Evolutionary conservation across 2,113 vertebrate genomes (phyloP), one percentile per base, ranked within the genome.

Genomic region (Puma concolor): DNA sequence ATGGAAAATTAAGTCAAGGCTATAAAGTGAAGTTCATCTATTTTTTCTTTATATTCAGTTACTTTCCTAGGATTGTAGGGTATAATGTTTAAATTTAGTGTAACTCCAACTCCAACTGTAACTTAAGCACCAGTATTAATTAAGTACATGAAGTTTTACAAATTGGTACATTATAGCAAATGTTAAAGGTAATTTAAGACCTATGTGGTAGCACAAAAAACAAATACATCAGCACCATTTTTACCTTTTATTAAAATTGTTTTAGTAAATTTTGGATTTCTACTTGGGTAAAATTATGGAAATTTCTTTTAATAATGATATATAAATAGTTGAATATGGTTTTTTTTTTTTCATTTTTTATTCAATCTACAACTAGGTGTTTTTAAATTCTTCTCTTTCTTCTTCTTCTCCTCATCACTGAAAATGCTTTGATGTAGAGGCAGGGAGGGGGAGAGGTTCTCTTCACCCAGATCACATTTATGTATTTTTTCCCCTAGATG

Each of bases 371-470:
- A 72, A 17, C 15, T 38, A 41, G 10, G 11, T 31, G 16, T 88
- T 74, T 23, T 52, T 60, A 88, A 60, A 57, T 6, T 82, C 12
- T 54, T 54, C 33, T 38, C 33, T 25, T 17, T 11, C 16, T 23
- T 38, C 25, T 74, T 11, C 38, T 41, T 41, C 38, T 74, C 41
- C 23, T 77, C 3, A 13, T 64, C 72, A 90, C 21, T 48, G 19
- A 31, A 48, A 48, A 27, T 77, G 48, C 4, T 50, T 64, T 41
- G 21, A n/a, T 60, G 52, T 63, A 17, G 21, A 5, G 5, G 1
- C 3, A 2, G 8, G 14, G 6, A 2, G 6, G 25, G 8, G 6
- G 4, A 10, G 25, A 11, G 25, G 1, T 50, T 79, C 23, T 64
- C 41, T 66, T 79, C 57, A 79, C 41, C 23, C 5, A 38, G 23